Evolutionary conservation across 2,797 vertebrate genomes (phyloP), one percentile per base, ranked within the genome.

Genomic region (Gila robusta): DNA sequence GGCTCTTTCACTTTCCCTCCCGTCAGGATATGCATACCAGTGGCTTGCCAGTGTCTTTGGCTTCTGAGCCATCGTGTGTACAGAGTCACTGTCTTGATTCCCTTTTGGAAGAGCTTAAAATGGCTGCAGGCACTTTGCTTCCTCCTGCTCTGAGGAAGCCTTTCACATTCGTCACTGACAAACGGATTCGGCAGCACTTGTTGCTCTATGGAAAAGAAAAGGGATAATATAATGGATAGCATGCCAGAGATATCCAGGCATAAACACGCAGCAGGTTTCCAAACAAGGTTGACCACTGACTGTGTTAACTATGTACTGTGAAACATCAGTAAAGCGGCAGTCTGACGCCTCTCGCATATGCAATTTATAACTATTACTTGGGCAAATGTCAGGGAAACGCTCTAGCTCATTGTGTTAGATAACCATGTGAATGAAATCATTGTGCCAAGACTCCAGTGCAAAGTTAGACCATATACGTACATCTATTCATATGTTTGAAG

Each of bases 1-100:
- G 91, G 92, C 93, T 94, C 95, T 94, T 91, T 94, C 93, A 94
- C 94, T 94, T 92, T 95, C 93, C 94, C 94, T 94, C 95, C 92
- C 94, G 93, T 92, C 90, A 90, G 84, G 78, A 81, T 81, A 80
- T 92, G 90, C 93, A 91, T 93, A 94, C 90, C 92, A 93, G 93
- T 90, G 92, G 91, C 93, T 92, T 89, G 90, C 88, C 89, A 90
- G 92, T 94, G 94, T 95, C 94, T 94, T 93, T 87, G 92, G 91
- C 88, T 93, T 86, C 77, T 90, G 90, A 90, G 91, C 93, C 91
- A 74, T 91, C 92, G 92, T 93, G 93, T 91, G 90, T 93, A 93
- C 89, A 87, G 87, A 81, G 93, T 91, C 92, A 90, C 90, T 90
- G 92, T 93, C 94, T 93, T 91, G 93, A 94, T 94, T 92, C 93